These are phyloP conservation scores for Carcharodon carcharias DNA, from an alignment of 2,797 vertebrate species.

Conservation along the genomic window DNA sequence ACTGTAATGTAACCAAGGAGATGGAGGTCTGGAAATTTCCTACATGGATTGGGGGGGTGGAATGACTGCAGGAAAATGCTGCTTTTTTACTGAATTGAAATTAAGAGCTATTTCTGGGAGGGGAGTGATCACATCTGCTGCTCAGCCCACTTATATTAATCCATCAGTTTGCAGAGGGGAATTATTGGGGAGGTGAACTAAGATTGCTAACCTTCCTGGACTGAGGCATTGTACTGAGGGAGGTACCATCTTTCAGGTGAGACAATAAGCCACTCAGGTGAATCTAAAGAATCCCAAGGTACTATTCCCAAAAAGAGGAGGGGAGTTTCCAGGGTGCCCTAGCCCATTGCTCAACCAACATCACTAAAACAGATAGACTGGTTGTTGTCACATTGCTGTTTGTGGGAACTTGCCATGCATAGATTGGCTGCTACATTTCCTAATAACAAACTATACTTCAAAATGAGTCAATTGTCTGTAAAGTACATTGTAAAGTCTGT, in stretches of 20 bases:
- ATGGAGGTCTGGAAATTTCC: background rate
- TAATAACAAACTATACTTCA: background rate
- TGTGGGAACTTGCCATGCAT: background rate
- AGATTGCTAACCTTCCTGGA: background rate
- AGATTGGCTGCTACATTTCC: background rate
- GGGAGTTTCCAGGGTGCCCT: background rate
- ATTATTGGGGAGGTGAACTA: no score
- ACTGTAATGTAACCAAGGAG: background rate
- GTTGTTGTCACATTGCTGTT: background rate
- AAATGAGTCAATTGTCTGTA: background rate
- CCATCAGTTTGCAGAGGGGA: background rate
- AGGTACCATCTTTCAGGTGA: background rate
- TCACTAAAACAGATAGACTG: background rate
- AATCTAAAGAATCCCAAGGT: background rate
- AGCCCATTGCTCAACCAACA: background rate
- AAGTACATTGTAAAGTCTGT: background rate
- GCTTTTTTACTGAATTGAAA: background rate
- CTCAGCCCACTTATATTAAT: background rate
- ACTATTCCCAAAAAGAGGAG: background rate
- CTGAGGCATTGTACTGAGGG: background rate
- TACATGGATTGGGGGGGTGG: no score
- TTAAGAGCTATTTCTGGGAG: background rate
- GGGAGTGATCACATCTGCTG: background rate
- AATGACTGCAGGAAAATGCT: background rate
- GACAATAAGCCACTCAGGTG: background rate